Evolutionary conservation across 2,888 invertebrate genomes (phyloP).

Genomic region (Cryptosula pallasiana): DNA sequence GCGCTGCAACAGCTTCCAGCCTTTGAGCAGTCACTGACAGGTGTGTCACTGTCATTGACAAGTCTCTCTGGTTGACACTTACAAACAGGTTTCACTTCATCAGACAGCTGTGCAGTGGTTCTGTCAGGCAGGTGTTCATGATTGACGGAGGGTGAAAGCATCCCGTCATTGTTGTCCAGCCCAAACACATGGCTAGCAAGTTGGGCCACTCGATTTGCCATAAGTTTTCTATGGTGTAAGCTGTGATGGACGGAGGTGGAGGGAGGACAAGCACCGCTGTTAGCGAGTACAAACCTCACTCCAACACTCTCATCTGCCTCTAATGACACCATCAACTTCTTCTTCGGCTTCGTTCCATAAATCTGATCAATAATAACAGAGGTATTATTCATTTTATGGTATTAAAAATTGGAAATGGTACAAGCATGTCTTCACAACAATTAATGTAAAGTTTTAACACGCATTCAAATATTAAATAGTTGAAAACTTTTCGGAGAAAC

Average conservation of each 20-base stretch:
- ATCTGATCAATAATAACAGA: not conserved
- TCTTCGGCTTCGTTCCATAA: not conserved
- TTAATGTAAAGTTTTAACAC: not conserved
- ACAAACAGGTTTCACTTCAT: not conserved
- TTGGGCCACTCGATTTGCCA: not conserved
- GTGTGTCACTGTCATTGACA: not conserved
- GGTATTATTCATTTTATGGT: not conserved
- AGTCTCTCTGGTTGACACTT: not conserved
- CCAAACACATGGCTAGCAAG: not conserved
- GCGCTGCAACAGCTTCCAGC: not conserved
- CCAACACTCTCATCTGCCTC: not conserved
- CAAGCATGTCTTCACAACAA: not conserved
- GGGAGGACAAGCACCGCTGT: not conserved
- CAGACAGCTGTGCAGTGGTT: not conserved
- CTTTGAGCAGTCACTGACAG: too few relatives aligned
- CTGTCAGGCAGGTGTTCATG: not conserved
- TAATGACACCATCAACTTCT: not conserved
- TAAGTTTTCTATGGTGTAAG: not conserved
- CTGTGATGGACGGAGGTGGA: not conserved
- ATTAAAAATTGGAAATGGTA: not conserved
- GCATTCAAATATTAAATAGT: too few relatives aligned
- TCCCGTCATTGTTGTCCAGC: not conserved
- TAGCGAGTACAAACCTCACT: not conserved
- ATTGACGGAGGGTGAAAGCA: too few relatives aligned
- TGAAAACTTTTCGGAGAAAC: too few relatives aligned